phyloP scores from a whole-genome alignment of 1,140 invertebrate species.

The Drosophila pandora region DNA sequence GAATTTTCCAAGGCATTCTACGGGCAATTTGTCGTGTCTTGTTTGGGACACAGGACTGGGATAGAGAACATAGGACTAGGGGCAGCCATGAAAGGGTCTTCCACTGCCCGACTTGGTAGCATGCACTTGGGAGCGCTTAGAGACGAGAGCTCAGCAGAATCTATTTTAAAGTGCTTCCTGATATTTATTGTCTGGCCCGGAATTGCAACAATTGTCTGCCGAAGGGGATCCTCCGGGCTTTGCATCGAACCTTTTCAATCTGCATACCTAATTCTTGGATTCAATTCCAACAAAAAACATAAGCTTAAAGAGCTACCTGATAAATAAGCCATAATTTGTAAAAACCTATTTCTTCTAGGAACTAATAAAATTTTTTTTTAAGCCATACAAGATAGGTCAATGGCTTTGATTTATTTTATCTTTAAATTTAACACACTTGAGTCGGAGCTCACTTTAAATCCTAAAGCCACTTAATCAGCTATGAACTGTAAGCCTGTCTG shows the following conservation, averaged over 20 bases:
- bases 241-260: constrained; percentile 58
- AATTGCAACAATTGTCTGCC: constrained; percentile 29
- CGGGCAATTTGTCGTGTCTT: constrained; percentile 75
- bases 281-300: too few relatives aligned
- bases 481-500: constrained; percentile 27
- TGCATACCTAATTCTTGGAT: constrained; percentile 53
- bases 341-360: too few relatives aligned
- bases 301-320: too few relatives aligned
- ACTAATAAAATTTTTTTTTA: too few relatives aligned
- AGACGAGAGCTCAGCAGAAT: constrained; percentile 58
- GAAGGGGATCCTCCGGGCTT: background rate
- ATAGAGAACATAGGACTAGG: background rate
- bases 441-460: background rate
- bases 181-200: constrained; percentile 61
- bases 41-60: constrained; percentile 39
- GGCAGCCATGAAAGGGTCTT: background rate
- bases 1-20: constrained; percentile 30
- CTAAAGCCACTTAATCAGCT: constrained; percentile 23
- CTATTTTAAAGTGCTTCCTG: constrained; percentile 60
- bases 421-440: background rate
- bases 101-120: constrained; percentile 23
- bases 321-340: too few relatives aligned
- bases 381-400: background rate
- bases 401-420: background rate
- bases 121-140: constrained; percentile 61